Conservation (phyloP, 2,888 invertebrate species). For the Tortrix viridana region DNA sequence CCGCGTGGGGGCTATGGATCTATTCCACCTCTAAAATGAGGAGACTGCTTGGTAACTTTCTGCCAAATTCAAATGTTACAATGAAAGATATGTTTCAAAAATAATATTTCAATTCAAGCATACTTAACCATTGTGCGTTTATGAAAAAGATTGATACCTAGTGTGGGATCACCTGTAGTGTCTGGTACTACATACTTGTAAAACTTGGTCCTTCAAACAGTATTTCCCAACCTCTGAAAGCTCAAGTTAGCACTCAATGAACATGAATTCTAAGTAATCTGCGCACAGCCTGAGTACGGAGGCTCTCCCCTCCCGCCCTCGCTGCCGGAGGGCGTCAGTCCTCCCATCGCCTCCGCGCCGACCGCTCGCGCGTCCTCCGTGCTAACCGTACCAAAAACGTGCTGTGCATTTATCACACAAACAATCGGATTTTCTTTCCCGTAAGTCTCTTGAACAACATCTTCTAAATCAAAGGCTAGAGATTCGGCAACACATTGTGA, state of each 20-base stretch:
- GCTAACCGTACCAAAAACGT: constrained; percentile 62
- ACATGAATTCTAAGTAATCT: constrained; percentile 56
- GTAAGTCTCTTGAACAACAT: constrained; percentile 61
- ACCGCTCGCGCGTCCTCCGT: constrained; percentile 57
- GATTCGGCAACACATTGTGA: no score
- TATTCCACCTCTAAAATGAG: no score
- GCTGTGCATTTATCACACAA: constrained; percentile 63
- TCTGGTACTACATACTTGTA: neutral
- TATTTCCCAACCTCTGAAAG: neutral
- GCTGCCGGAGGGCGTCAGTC: constrained; percentile 67
- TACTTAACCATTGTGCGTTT: no score
- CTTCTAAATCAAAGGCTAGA: constrained; percentile 12
- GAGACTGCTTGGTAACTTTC: no score
- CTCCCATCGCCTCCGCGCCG: constrained; percentile 58
- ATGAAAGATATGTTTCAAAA: no score
- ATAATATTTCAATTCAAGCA: no score
- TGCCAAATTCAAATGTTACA: no score
- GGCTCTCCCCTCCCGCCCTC: constrained; percentile 72
- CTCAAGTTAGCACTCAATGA: constrained; percentile 53
- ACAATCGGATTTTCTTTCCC: constrained; percentile 69
- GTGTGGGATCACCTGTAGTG: no score
- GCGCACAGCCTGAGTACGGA: constrained; percentile 50
- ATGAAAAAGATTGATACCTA: no score
- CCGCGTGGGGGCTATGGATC: no score
- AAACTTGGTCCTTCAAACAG: neutral